phyloP scores from a whole-genome alignment of 2,797 vertebrate genomes.

The Ctenosaura bakeri region DNA sequence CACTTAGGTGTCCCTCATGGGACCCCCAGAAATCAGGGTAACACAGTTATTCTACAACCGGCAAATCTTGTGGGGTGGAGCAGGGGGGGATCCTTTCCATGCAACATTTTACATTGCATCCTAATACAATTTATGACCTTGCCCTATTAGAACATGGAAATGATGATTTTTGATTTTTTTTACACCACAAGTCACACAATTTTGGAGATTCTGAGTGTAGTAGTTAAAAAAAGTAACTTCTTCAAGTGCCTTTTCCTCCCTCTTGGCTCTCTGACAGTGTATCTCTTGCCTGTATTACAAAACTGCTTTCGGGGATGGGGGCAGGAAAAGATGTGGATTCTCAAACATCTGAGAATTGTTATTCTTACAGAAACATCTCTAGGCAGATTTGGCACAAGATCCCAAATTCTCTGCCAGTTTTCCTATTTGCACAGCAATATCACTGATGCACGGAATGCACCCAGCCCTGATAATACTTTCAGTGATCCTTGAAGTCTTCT shows the following conservation, averaged over 20 bases:
- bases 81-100: neutral
- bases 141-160: no score
- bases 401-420: neutral
- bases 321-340: neutral
- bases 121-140: neutral
- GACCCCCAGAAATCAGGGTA: no score
- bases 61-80: no score
- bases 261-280: neutral
- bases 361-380: neutral
- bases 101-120: no score
- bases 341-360: neutral
- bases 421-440: slow-evolving; percentile 1
- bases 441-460: neutral
- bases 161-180: no score
- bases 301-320: no score
- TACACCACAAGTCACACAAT: no score
- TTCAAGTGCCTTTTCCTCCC: neutral
- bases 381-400: neutral
- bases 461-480: neutral
- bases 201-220: neutral
- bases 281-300: neutral
- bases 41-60: no score
- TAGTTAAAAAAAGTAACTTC: neutral
- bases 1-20: no score
- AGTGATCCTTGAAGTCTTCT: neutral